Conservation (phyloP, 2,113 vertebrate species). For the Myxocyprinus asiaticus region DNA sequence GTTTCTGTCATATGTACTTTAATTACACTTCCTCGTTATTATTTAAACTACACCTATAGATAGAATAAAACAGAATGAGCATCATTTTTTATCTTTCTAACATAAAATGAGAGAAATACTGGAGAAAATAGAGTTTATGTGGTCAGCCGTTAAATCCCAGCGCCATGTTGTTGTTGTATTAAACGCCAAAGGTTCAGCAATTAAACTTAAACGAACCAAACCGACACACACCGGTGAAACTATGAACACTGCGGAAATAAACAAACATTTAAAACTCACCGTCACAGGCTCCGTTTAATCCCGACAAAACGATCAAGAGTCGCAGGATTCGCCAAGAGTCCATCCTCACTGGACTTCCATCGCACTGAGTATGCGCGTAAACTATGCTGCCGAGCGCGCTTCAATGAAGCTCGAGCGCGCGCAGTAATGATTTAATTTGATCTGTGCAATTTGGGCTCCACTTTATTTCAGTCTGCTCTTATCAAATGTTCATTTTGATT, state of each 20-base stretch:
- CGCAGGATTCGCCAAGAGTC: conserved; percentile 14
- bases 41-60: neutral
- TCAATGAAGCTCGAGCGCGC: neutral
- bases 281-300: conserved; percentile 5
- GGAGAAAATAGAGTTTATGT: neutral
- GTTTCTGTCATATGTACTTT: neutral
- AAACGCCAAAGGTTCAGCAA: neutral
- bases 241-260: neutral
- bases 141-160: conserved; percentile 25
- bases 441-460: too few species aligned
- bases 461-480: too few species aligned
- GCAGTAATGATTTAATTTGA: too few species aligned
- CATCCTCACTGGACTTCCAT: conserved; percentile 34
- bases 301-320: conserved; percentile 6
- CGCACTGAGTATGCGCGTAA: conserved; percentile 26
- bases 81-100: neutral
- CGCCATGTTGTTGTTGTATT: conserved; percentile 35
- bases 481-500: too few species aligned
- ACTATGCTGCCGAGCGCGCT: neutral
- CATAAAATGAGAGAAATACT: neutral
- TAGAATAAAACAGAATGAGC: neutral
- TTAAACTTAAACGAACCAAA: neutral
- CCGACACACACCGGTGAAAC: neutral
- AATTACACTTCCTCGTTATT: neutral
- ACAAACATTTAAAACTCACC: neutral